Conservation (phyloP, 1,140 invertebrate species). For the Idris sp. region DNA sequence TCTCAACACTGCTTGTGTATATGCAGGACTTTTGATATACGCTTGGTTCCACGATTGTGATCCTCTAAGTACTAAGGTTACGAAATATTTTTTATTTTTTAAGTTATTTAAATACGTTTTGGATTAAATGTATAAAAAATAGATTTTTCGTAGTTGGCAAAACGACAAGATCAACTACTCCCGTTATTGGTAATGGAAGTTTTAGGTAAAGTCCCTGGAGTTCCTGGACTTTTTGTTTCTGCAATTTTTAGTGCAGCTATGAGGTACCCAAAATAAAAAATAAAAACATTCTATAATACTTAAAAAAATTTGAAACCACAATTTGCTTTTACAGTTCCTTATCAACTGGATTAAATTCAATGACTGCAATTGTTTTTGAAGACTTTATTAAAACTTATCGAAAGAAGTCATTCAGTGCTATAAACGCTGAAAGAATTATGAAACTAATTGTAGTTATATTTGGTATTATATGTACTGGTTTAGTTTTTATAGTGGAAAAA, state of each 20-base stretch:
- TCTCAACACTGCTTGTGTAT: slow-evolving; percentile 82
- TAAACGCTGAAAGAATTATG: slow-evolving; percentile 82
- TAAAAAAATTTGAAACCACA: background rate
- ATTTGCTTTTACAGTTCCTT: slow-evolving; percentile 83
- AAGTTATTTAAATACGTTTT: too few relatives aligned
- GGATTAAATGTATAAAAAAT: slow-evolving; percentile 6
- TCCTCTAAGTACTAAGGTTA: slow-evolving; percentile 87
- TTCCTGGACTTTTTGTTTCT: slow-evolving; percentile 91
- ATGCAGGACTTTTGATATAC: slow-evolving; percentile 89
- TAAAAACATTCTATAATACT: too few relatives aligned
- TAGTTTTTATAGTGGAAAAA: slow-evolving; percentile 86
- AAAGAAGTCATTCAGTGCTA: slow-evolving; percentile 81
- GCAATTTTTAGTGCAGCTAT: slow-evolving; percentile 92
- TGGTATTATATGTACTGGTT: slow-evolving; percentile 82
- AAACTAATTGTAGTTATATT: slow-evolving; percentile 84
- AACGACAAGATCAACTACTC: slow-evolving; percentile 86
- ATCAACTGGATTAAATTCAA: slow-evolving; percentile 93
- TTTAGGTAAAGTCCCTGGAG: slow-evolving; percentile 83
- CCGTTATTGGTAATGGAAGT: slow-evolving; percentile 90
- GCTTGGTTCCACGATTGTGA: slow-evolving; percentile 91
- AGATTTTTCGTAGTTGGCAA: slow-evolving; percentile 80
- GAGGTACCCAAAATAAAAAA: slow-evolving; percentile 76
- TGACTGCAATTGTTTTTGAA: slow-evolving; percentile 93
- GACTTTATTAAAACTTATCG: slow-evolving; percentile 85
- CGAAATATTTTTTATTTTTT: background rate